Evolutionary conservation across 2,888 invertebrate species (phyloP), one percentile per base, ranked within the genome.

Genomic region (Chalcis sispes): DNA sequence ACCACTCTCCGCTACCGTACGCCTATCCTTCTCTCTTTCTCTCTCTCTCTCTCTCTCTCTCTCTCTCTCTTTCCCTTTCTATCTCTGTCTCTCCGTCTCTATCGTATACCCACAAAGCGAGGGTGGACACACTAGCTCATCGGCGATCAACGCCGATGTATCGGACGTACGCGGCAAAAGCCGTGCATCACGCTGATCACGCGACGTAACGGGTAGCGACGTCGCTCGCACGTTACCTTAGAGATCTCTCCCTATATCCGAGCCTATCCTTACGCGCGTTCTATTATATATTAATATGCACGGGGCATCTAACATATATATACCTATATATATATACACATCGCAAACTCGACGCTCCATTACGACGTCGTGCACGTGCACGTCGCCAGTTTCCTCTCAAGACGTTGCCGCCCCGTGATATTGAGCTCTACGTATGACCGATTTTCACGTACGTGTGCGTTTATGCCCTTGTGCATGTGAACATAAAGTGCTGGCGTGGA

Each of bases 281-380:
- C 66, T 54, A 66, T 66, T 66, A 52, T n/a, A n/a, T 66, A 66
- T 66, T 66, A 56, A 66, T 42, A 42, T 50, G 32, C 50, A 56
- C 50, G 54, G 18, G 36, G 13, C 15, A 15, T 13, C 23, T 40
- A 40, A 59, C n/a, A 25, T 25, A 13, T 27, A 56, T 29, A n/a
- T 48, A 56, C n/a, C 4, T 15, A 4, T n/a, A 29, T 20, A 42
- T 36, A 36, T 10, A 36, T 36, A 13, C 15, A 42, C 15, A 25
- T 32, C 20, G 23, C 36, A n/a, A n/a, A n/a, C n/a, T n/a, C 64
- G 23, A 32, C 50, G 64, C 32, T 50, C 64, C 64, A 50, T 64
- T 64, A 36, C 32, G 50, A 32, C 50, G 20, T 20, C 42, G 58
- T 18, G 20, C 20, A 18, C n/a, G 29, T 59, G 2, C 48, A 20